Percentiles rank a stretch among this genome's conserved stretches.
phyloP scores from a whole-genome alignment of 1,140 invertebrate species.

The Cepaea nemoralis region DNA sequence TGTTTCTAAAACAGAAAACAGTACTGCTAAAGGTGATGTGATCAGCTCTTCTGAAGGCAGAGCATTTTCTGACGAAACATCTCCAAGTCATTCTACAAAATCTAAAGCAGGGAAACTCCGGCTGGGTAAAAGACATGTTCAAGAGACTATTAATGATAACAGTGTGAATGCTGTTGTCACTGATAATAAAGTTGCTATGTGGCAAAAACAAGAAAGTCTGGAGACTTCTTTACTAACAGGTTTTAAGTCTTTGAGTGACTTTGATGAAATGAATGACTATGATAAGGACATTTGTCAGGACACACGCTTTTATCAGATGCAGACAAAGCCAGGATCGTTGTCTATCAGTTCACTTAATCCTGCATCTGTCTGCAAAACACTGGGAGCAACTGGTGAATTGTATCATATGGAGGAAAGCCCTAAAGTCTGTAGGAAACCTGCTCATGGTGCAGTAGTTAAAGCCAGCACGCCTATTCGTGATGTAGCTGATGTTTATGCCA shows the following conservation, averaged over 20 bases:
- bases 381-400: background rate
- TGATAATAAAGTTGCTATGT: background rate
- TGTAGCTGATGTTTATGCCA: background rate
- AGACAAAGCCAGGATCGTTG: background rate
- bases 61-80: background rate
- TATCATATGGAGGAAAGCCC: background rate
- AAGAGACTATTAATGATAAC: background rate
- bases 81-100: background rate
- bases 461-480: background rate
- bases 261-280: background rate
- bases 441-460: background rate
- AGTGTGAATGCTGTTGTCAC: background rate
- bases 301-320: background rate
- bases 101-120: background rate
- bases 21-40: background rate
- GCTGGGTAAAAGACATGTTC: background rate
- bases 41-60: background rate
- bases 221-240: background rate
- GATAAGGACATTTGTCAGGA: background rate
- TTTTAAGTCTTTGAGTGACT: background rate
- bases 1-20: background rate
- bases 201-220: background rate
- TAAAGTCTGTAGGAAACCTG: background rate
- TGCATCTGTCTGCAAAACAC: background rate
- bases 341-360: too few species aligned